A percentile compares a stretch with the other conserved stretches of the same genome.
Conservation (phyloP, 2,888 invertebrate species). For the Tiliacea aurago region DNA sequence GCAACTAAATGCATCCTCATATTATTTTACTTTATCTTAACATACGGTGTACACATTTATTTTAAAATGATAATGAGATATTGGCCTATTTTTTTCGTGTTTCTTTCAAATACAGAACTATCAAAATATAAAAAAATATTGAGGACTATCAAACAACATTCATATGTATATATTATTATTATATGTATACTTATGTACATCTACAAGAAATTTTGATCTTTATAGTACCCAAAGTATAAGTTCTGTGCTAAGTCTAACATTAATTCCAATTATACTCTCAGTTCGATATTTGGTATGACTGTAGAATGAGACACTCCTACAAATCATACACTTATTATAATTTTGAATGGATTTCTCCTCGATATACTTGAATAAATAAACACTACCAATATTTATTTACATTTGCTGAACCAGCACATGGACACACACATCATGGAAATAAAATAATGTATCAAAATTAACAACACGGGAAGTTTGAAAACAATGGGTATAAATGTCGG, state of each 20-base stretch:
- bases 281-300: slow-evolving; percentile 81
- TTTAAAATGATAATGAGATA: slow-evolving; percentile 88
- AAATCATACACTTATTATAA: slow-evolving; percentile 76
- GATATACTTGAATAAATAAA: slow-evolving; percentile 87
- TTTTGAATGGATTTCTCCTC: slow-evolving; percentile 79
- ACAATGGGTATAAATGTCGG: slow-evolving; percentile 80
- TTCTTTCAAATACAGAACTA: slow-evolving; percentile 90
- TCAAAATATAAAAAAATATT: slow-evolving; percentile 91
- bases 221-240: slow-evolving; percentile 87
- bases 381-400: slow-evolving; percentile 89
- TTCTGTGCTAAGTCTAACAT: slow-evolving; percentile 87
- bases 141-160: slow-evolving; percentile 91
- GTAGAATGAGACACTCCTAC: slow-evolving; percentile 81
- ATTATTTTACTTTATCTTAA: slow-evolving; percentile 81
- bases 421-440: slow-evolving; percentile 88
- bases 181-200: slow-evolving; percentile 88
- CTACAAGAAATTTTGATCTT: slow-evolving; percentile 88
- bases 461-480: slow-evolving; percentile 79
- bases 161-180: slow-evolving; percentile 88
- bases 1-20: slow-evolving; percentile 89
- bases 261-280: slow-evolving; percentile 82
- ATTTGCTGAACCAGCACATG: slow-evolving; percentile 88
- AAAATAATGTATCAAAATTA: slow-evolving; percentile 86
- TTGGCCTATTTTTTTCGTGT: slow-evolving; percentile 88
- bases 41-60: slow-evolving; percentile 85